Conservation (phyloP, 2,113 vertebrate genomes). For the Thymallus thymallus region DNA sequence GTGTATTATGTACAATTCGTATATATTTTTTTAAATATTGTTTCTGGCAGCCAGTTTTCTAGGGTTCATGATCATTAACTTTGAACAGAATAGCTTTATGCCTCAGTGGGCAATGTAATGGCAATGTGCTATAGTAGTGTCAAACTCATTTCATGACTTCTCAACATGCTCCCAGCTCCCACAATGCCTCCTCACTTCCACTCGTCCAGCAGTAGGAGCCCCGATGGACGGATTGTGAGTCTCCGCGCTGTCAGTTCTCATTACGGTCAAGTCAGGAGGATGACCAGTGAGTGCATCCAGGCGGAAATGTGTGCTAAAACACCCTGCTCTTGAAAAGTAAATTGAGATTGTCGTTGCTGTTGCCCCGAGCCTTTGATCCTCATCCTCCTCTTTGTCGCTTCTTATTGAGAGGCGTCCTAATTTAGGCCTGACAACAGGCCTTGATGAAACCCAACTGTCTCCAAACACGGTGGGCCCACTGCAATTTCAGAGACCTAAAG, state of each 20-base stretch:
- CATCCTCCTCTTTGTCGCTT: neutral
- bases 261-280: conserved; percentile 32
- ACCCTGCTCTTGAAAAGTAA: conserved; percentile 8
- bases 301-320: conserved; percentile 24
- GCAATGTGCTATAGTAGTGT: too few relatives aligned
- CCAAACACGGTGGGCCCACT: conserved; percentile 1
- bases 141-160: neutral
- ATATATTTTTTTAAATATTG: too few relatives aligned
- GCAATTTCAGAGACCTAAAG: neutral
- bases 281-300: conserved; percentile 17
- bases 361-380: neutral
- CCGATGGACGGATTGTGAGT: conserved; percentile 11
- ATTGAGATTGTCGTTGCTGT: conserved; percentile 9
- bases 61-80: neutral
- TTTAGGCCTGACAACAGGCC: conserved; percentile 23
- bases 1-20: too few relatives aligned
- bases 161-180: neutral
- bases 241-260: conserved; percentile 38
- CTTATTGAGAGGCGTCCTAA: conserved; percentile 28
- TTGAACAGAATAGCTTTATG: neutral
- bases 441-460: conserved; percentile 10
- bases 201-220: too few relatives aligned
- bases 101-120: neutral
- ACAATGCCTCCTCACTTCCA: neutral
- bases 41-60: neutral